Percentiles rank a stretch among this genome's conserved stretches.
phyloP scores from a whole-genome alignment of 2,888 invertebrate species.

The Mythimna loreyi region DNA sequence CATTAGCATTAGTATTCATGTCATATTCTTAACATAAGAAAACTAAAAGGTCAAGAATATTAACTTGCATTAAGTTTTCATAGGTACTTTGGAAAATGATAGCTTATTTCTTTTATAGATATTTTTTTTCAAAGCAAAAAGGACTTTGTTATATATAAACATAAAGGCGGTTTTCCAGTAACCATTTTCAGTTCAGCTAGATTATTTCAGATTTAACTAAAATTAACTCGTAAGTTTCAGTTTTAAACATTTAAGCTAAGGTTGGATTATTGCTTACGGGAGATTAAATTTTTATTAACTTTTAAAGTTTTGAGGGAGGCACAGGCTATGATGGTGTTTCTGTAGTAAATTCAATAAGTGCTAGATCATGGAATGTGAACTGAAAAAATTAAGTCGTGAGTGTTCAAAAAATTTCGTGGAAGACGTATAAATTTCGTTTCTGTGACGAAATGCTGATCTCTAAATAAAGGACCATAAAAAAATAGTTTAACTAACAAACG shows the following conservation, averaged over 20 bases:
- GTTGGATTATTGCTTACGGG: conserved; percentile 21
- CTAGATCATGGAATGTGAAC: no score
- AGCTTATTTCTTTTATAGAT: neutral
- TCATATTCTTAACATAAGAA: neutral
- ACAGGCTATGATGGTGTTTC: neutral
- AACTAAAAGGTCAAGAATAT: neutral
- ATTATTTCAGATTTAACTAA: conserved; percentile 18
- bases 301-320: conserved; percentile 19
- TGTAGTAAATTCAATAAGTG: neutral
- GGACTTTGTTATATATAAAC: neutral
- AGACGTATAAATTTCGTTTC: no score
- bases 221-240: conserved; percentile 12
- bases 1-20: conserved; percentile 10
- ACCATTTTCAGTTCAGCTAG: neutral
- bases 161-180: neutral
- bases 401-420: no score
- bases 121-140: neutral
- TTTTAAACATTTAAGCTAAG: conserved; percentile 22
- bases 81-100: neutral
- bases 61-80: neutral
- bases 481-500: no score
- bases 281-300: conserved; percentile 37
- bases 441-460: no score
- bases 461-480: no score
- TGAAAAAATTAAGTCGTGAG: no score